phyloP scores from a whole-genome alignment of 1,140 invertebrate genomes.

The Pseudomyrmex flavicornis region DNA sequence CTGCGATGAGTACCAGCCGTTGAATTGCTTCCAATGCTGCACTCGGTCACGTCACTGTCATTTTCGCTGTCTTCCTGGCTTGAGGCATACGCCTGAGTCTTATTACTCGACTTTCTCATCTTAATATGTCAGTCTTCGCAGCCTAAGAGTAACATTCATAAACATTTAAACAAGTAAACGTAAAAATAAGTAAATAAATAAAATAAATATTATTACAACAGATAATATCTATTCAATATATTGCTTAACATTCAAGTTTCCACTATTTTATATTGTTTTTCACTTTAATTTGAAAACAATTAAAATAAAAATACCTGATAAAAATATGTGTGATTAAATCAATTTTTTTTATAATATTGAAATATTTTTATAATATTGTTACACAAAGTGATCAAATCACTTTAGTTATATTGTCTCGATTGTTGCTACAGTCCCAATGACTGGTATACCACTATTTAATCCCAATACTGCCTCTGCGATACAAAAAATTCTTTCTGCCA shows the following conservation, averaged over 20 bases:
- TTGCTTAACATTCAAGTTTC: too few species aligned
- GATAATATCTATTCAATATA: too few species aligned
- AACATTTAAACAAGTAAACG: not conserved
- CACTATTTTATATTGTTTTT: too few species aligned
- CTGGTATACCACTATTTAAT: conserved; percentile 75
- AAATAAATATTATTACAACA: too few species aligned
- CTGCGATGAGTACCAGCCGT: conserved; percentile 94
- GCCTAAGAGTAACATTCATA: conserved; percentile 16
- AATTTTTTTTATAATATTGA: not conserved
- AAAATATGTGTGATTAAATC: too few species aligned
- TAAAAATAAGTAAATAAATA: too few species aligned
- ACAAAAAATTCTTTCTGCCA: conserved; percentile 77
- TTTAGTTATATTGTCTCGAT: conserved; percentile 12
- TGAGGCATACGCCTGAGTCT: conserved; percentile 78
- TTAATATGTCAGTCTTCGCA: conserved; percentile 15
- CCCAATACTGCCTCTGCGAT: conserved; percentile 75
- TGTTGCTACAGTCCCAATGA: not conserved
- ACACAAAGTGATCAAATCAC: not conserved
- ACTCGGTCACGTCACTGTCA: conserved; percentile 89
- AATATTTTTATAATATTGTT: not conserved
- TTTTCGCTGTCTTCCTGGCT: conserved; percentile 84
- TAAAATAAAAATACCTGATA: too few species aligned
- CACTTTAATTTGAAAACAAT: too few species aligned
- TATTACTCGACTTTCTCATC: conserved; percentile 78
- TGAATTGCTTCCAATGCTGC: conserved; percentile 93